A percentile compares a stretch with the other conserved stretches of the same genome.
Conservation (phyloP, 92 coral and sea anemone genomes). For the Zoanthus sansibaricus region DNA sequence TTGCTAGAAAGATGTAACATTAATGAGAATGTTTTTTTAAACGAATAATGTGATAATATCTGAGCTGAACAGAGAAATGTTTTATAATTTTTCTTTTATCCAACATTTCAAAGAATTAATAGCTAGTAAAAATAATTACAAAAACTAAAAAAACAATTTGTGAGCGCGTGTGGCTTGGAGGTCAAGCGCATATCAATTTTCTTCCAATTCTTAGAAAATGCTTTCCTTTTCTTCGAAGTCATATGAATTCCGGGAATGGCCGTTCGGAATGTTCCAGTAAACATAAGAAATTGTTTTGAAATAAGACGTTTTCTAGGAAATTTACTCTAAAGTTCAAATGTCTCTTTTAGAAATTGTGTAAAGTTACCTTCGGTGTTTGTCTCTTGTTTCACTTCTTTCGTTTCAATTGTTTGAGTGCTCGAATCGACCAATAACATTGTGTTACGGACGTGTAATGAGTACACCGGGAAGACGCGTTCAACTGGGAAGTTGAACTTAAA, state of each 20-base stretch:
- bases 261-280: not conserved
- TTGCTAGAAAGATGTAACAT: too few species aligned
- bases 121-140: not conserved
- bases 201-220: constrained; percentile 26
- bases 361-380: constrained; percentile 15
- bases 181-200: constrained; percentile 12
- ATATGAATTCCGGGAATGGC: constrained; percentile 36
- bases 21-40: not conserved
- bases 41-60: not conserved
- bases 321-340: not conserved
- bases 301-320: not conserved
- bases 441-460: not conserved
- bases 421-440: constrained; percentile 17
- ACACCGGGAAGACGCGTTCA: not conserved
- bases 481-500: not conserved
- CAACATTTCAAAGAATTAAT: not conserved
- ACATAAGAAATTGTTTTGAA: not conserved
- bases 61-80: too few species aligned
- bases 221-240: not conserved
- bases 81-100: not conserved
- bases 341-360: not conserved
- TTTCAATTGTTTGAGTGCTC: not conserved
- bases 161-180: not conserved
- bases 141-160: not conserved
- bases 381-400: constrained; percentile 26